phyloP scores from a whole-genome alignment of 92 coral and sea anemone genomes.

The Siderastrea siderea region DNA sequence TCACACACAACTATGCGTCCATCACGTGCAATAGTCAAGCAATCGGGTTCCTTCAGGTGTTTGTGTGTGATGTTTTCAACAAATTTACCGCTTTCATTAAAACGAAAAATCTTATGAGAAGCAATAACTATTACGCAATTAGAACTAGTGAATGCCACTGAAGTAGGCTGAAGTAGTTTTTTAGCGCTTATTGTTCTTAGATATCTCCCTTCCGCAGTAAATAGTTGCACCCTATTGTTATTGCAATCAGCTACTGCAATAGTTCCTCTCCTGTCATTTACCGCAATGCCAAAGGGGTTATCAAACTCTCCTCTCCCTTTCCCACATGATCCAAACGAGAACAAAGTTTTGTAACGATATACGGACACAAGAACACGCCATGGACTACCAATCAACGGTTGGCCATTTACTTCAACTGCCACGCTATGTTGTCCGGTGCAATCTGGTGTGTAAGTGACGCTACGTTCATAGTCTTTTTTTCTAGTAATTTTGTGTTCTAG shows the following conservation, averaged over 20 bases:
- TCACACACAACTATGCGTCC: too few relatives aligned
- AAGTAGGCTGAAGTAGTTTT: neutral
- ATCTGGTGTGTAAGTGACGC: constrained; percentile 2
- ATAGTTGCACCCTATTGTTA: neutral
- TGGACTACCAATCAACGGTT: constrained; percentile 53
- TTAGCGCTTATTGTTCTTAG: neutral
- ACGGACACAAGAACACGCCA: constrained; percentile 49
- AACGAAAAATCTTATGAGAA: too few relatives aligned
- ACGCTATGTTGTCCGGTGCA: constrained; percentile 57
- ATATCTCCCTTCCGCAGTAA: neutral
- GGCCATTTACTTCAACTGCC: constrained; percentile 43
- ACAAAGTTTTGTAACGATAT: neutral
- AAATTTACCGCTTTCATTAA: too few relatives aligned
- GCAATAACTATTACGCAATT: neutral
- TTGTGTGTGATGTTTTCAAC: constrained; percentile 39
- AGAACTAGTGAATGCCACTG: constrained; percentile 3
- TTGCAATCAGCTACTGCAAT: neutral
- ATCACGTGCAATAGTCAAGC: neutral
- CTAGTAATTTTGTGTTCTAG: constrained; percentile 21
- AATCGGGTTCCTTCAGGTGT: neutral
- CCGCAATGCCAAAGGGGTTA: neutral
- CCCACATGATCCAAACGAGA: neutral
- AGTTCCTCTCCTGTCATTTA: neutral
- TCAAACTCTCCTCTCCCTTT: neutral
- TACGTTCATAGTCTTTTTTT: neutral